phyloP scores from a whole-genome alignment of 2,113 vertebrate genomes.

The Phyllostomus discolor region DNA sequence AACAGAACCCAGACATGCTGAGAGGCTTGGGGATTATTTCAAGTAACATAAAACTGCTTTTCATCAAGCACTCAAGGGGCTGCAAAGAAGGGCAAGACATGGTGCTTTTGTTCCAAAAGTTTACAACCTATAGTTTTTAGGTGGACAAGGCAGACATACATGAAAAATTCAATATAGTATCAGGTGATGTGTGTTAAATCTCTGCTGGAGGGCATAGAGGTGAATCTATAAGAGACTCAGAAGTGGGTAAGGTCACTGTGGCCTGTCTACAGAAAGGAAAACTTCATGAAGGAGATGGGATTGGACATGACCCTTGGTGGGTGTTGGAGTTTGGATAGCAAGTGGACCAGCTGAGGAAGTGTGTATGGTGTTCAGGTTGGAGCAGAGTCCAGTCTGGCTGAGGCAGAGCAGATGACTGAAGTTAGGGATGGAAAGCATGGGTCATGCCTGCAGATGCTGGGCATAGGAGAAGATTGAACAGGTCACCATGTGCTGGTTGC shows the following conservation, averaged over 20 bases:
- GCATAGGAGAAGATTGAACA: background rate
- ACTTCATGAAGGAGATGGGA: background rate
- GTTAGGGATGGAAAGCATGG: background rate
- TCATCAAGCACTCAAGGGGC: background rate
- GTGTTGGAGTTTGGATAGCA: fast-evolving
- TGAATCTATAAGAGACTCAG: background rate
- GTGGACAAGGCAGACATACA: background rate
- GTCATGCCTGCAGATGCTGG: background rate
- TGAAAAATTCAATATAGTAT: background rate
- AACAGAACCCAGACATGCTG: slow-evolving; percentile 56
- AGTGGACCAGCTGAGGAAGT: background rate
- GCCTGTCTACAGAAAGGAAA: background rate
- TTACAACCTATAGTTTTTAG: background rate
- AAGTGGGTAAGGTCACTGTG: background rate
- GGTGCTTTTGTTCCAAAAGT: slow-evolving; percentile 14
- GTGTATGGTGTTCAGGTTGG: background rate
- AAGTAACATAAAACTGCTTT: slow-evolving; percentile 53
- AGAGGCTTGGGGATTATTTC: slow-evolving; percentile 25
- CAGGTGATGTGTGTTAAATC: background rate
- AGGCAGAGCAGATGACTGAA: background rate
- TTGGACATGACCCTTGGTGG: background rate
- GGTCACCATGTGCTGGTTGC: no score
- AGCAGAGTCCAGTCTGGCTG: background rate
- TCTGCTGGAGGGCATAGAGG: background rate
- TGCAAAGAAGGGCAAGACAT: background rate